Conservation (phyloP, 2,888 invertebrate species). For the Polymixis lichenea region DNA sequence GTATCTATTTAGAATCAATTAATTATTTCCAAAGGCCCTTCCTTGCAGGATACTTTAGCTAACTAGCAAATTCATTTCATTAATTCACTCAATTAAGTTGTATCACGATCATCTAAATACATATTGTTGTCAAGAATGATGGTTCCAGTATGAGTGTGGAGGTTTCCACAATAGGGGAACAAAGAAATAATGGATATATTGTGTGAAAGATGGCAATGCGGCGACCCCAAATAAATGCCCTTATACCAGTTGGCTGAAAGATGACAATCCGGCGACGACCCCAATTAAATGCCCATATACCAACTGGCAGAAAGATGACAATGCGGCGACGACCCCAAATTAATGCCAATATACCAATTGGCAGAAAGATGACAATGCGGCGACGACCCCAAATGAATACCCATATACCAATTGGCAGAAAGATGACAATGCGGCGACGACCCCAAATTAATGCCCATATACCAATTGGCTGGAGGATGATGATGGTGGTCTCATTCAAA, state of each 20-base stretch:
- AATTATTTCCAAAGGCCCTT: slow-evolving; percentile 6
- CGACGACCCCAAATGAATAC: not conserved
- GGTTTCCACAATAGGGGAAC: not conserved
- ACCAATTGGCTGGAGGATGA: not conserved
- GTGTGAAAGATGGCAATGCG: not conserved
- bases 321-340: too few species aligned
- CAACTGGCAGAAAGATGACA: not conserved
- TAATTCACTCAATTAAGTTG: not conserved
- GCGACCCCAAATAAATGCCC: too few species aligned
- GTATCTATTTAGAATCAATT: not conserved
- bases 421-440: not conserved
- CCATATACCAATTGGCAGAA: not conserved
- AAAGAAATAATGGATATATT: not conserved
- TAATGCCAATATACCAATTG: too few species aligned
- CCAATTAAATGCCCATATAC: too few species aligned
- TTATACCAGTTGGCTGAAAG: too few species aligned
- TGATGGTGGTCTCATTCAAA: too few species aligned
- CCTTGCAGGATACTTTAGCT: not conserved
- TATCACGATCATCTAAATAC: not conserved
- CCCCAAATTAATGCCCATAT: too few species aligned
- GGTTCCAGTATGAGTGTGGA: not conserved
- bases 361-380: not conserved
- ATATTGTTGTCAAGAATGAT: not conserved
- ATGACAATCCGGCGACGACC: too few species aligned
- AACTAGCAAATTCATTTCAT: not conserved